Percentiles rank a stretch among this genome's conserved stretches.
Conservation (phyloP, 2,797 vertebrate species). For the Varecia variegata region DNA sequence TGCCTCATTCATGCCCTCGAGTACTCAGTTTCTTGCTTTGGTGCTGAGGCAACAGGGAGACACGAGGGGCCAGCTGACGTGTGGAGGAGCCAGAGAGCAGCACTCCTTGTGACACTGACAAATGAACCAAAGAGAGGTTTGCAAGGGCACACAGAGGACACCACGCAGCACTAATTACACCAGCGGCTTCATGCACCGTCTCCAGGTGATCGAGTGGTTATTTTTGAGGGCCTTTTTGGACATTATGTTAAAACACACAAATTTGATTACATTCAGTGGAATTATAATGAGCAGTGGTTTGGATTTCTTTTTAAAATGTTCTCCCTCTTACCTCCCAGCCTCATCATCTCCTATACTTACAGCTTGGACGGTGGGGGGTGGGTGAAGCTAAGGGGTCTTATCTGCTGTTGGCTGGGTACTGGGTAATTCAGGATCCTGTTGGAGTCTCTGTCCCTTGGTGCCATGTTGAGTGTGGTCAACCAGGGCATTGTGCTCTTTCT, state of each 20-base stretch:
- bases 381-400: not conserved
- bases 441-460: rapidly evolving
- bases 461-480: not conserved
- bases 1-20: rapidly evolving
- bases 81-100: not conserved
- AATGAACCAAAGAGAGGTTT: not conserved
- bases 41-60: not conserved
- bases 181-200: not conserved
- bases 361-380: not conserved
- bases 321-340: not conserved
- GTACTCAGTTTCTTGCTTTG: not conserved
- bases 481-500: not conserved
- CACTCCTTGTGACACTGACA: not conserved
- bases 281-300: not conserved
- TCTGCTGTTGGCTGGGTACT: not conserved
- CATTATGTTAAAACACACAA: not conserved
- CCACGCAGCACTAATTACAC: not conserved
- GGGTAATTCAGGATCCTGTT: not conserved
- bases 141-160: not conserved
- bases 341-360: rapidly evolving
- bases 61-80: not conserved
- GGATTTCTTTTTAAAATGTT: not conserved
- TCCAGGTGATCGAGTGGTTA: not conserved
- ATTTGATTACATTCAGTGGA: not conserved
- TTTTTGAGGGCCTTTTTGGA: not conserved